phyloP scores from a whole-genome alignment of 2,113 vertebrate species.

The Strix uralensis region DNA sequence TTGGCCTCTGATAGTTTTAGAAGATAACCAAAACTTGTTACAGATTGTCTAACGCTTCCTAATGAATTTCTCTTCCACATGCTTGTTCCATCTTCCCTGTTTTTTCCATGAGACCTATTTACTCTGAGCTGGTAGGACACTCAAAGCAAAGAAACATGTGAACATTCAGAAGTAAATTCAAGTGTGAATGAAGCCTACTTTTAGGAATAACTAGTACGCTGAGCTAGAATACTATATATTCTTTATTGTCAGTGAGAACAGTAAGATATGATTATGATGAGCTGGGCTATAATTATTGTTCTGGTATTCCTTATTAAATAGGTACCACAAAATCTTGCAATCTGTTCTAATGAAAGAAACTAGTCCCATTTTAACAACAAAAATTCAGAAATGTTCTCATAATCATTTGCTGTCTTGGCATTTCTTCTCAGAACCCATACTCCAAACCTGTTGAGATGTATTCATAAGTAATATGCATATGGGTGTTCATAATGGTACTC shows the following conservation, averaged over 20 bases:
- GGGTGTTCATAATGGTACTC: neutral
- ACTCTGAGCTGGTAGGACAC: neutral
- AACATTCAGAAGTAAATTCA: neutral
- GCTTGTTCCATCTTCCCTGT: neutral
- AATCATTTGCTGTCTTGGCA: conserved; percentile 36
- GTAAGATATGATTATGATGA: neutral
- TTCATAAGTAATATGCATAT: conserved; percentile 32
- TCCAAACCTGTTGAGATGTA: conserved; percentile 62
- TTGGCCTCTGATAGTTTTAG: neutral
- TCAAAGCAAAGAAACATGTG: neutral
- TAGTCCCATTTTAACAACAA: conserved; percentile 37
- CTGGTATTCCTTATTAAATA: neutral
- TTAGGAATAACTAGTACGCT: neutral
- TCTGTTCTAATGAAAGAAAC: conserved; percentile 42
- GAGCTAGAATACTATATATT: neutral
- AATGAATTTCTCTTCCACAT: neutral
- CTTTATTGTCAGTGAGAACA: neutral
- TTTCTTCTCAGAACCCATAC: conserved; percentile 53
- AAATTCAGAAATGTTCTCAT: conserved; percentile 50
- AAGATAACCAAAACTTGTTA: neutral
- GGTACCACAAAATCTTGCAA: neutral
- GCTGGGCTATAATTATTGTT: neutral
- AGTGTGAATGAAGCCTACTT: neutral
- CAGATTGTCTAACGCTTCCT: neutral
- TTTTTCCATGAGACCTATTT: neutral